Evolutionary conservation across 2,888 invertebrate species (phyloP).

Genomic region (Opisthograptis luteolata): DNA sequence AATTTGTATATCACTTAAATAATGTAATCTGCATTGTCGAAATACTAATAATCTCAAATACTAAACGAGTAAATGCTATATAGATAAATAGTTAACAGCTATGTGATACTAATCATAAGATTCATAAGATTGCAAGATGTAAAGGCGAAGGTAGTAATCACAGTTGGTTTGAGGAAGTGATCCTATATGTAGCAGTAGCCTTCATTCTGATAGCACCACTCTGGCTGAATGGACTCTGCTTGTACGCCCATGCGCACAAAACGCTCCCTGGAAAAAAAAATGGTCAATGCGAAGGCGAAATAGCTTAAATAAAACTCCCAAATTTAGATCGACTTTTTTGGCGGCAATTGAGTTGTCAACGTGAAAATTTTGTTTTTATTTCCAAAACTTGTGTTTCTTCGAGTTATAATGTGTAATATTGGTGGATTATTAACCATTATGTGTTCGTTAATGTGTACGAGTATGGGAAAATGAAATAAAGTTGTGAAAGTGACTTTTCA

Average conservation of each 20-base stretch:
- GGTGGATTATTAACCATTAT: too few species aligned
- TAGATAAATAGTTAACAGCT: constrained; percentile 5
- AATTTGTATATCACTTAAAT: constrained; percentile 17
- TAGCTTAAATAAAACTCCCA: too few species aligned
- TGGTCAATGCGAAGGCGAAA: too few species aligned
- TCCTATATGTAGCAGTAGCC: constrained; percentile 83
- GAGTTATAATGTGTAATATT: too few species aligned
- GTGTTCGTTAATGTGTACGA: too few species aligned
- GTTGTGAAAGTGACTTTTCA: too few species aligned
- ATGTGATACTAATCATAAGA: background rate
- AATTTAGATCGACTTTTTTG: too few species aligned
- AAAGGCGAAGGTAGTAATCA: constrained; percentile 14
- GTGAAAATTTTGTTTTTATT: too few species aligned
- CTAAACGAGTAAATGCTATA: constrained; percentile 1
- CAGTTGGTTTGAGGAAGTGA: constrained; percentile 1
- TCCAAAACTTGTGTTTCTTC: too few species aligned
- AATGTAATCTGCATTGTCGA: constrained; percentile 18
- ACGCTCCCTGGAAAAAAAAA: constrained; percentile 84
- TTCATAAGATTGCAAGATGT: constrained; percentile 1
- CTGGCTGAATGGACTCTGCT: constrained; percentile 91
- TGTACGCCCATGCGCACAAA: constrained; percentile 87
- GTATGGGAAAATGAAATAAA: too few species aligned
- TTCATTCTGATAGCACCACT: constrained; percentile 94
- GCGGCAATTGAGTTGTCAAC: too few species aligned
- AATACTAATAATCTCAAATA: constrained; percentile 7